Evolutionary conservation across 1,140 invertebrate species (phyloP).

Genomic region (Heterodera carotae): DNA sequence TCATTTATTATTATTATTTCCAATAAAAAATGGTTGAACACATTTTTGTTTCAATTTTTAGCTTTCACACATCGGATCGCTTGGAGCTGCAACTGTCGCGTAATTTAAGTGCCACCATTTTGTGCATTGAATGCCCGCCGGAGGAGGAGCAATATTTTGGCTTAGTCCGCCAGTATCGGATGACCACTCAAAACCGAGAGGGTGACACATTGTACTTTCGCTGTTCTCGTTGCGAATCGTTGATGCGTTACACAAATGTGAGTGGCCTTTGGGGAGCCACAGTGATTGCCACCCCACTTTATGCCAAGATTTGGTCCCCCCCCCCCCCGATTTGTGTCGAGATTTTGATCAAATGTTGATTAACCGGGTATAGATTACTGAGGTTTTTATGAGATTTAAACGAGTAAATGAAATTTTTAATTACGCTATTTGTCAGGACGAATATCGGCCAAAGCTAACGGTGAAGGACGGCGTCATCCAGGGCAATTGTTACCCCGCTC

Average conservation of each 20-base stretch:
- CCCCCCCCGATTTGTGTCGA: too few relatives aligned
- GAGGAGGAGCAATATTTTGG: constrained; percentile 14
- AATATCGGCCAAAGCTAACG: constrained; percentile 39
- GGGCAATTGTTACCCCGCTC: constrained; percentile 38
- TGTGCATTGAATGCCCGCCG: constrained; percentile 29
- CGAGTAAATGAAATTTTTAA: constrained; percentile 1
- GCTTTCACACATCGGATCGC: constrained; percentile 31
- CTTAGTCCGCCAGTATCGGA: constrained; percentile 38
- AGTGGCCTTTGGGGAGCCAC: too few relatives aligned
- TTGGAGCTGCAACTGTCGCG: constrained; percentile 45
- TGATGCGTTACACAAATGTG: constrained; percentile 39
- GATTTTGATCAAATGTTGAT: too few relatives aligned
- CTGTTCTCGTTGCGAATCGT: constrained; percentile 45
- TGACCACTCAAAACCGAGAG: constrained; percentile 44
- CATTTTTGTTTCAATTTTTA: neutral
- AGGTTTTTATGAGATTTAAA: too few relatives aligned
- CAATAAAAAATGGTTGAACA: too few relatives aligned
- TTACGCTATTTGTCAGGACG: neutral
- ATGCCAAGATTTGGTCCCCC: too few relatives aligned
- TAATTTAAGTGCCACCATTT: constrained; percentile 43
- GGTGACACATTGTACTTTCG: constrained; percentile 44
- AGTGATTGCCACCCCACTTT: too few relatives aligned
- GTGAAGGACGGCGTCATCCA: constrained; percentile 35
- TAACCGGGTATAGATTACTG: too few relatives aligned
- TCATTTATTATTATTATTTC: neutral